Evolutionary conservation across 2,113 vertebrate species (phyloP), one percentile per base, ranked within the genome.

Genomic region (Mastomys natalensis): DNA sequence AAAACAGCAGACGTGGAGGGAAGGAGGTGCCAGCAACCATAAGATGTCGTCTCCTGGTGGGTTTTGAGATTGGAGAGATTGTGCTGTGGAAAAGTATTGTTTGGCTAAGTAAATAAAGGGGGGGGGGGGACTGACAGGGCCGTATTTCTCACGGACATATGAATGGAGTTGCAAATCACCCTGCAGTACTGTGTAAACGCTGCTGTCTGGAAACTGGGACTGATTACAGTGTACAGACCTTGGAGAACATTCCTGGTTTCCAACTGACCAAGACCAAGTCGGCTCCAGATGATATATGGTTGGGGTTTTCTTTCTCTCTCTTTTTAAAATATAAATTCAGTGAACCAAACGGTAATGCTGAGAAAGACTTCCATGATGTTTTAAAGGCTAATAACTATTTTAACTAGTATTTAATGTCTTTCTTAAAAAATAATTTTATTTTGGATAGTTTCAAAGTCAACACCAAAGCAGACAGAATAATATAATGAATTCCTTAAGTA

Each of bases 211-310:
- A 97, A 97, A 93, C 78, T 64, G 97, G 97, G 90, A 80, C 94
- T 91, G 91, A 97, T 94, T 95, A 91, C 34, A 95, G 89, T 91
- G 96, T 80, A 62, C 87, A 89, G 95, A 95, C 74, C 95, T 96
- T 43, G 74, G 85, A 96, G 93, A 87, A 97, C 96, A 96, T 97
- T 97, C 97, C 95, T 97, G 96, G 90, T 95, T 96, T 93, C 82
- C 95, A 96, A 77, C 91, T 96, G 97, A 96, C 95, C 94, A 93
- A 92, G 87, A 92, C 95, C 84, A 58, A 37, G 70, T 70, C 72
- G 94, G 45, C 95, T 96, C 87, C 37, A 19, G 73, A 76, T 87
- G 80, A 93, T 51, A 62, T n/a, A 81, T 37, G 37, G 34, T 68
- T 76, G 48, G 37, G n/a, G 9, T 45, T 51, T 53, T 73, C 74